Base-by-base conservation (phyloP, 2,113 vertebrate genomes). In the Tonatia bakeri region DNA sequence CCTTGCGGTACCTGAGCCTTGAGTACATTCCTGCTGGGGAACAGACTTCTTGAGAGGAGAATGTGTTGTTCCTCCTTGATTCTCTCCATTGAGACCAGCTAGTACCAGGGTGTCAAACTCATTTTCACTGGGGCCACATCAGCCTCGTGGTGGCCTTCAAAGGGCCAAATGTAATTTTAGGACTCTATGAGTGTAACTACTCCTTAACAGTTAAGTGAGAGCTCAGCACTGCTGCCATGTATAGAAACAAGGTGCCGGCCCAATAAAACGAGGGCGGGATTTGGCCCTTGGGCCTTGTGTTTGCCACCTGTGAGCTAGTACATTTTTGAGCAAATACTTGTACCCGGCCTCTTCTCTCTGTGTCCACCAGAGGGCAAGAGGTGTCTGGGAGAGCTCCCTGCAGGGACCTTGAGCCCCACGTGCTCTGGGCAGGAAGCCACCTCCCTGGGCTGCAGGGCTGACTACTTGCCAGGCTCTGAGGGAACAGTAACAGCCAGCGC, bases 281-380 rank as follows among this genome's bases (percentile, higher is more conserved):
- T 54, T 1, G 17, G 19, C 52, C 52, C 52, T 20, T 17, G 20
- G 54, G 54, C 20, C 54, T 56, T 56, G 54, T 56, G 54, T 56
- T 56, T 56, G 54, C 20, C 54, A 5, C 5, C 54, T 56, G 19
- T 56, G 54, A 0, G 2, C 36, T 6, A 0, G 6, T 33, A 15
- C 0, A 1, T 59, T 50, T 76, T 50, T 72, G 8, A 82, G 75
- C 61, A 15, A 85, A 36, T 67, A 45, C 5, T 75, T 72, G 19
- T 59, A 19, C 36, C 26, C 3, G 2, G 69, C n/a, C 59, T 59
- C 85, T 92, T 95, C 93, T 85, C 69, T 54, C 77, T 77, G 15
- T 54, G 82, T 67, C 92, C 95, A 86, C 82, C 82, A 96, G 97
- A 61, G 89, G 95, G 81, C 50, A 9, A 56, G 36, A 82, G 50